Evolutionary conservation across 1,140 invertebrate genomes (phyloP).

Genomic region (Pissodes strobi): DNA sequence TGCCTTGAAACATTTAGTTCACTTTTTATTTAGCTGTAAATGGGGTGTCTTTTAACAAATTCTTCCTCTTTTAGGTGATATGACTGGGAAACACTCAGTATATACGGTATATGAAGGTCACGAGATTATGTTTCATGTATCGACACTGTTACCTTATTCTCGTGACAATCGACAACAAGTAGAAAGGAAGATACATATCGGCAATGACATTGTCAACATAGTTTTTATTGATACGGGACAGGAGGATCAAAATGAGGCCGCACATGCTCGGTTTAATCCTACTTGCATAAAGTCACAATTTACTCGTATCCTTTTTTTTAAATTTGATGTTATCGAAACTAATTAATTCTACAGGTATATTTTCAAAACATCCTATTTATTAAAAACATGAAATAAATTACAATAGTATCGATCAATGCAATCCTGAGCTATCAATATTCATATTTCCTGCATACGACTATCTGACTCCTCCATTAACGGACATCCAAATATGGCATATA

Average conservation of each 20-base stretch:
- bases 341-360: no score
- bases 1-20: no score
- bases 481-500: no score
- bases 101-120: slow-evolving; percentile 88
- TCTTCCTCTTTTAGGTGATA: slow-evolving; percentile 83
- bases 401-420: no score
- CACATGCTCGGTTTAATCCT: slow-evolving; percentile 73
- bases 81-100: slow-evolving; percentile 85
- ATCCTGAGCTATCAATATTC: no score
- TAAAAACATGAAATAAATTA: no score
- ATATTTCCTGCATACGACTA: no score
- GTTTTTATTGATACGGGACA: slow-evolving; percentile 74
- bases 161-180: slow-evolving; percentile 87
- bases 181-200: slow-evolving; percentile 87
- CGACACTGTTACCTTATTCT: slow-evolving; percentile 83
- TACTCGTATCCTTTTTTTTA: slow-evolving; percentile 82
- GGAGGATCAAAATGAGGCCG: slow-evolving; percentile 43
- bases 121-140: slow-evolving; percentile 92
- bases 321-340: no score
- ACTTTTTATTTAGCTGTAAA: no score
- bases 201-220: slow-evolving; percentile 91
- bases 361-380: no score
- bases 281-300: slow-evolving; percentile 89
- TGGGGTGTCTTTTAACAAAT: no score
- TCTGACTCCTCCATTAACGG: no score